Percentiles rank a stretch among this genome's conserved stretches.
Evolutionary conservation across 2,888 invertebrate species (phyloP).

Genomic region (Drosophila gaucha): DNA sequence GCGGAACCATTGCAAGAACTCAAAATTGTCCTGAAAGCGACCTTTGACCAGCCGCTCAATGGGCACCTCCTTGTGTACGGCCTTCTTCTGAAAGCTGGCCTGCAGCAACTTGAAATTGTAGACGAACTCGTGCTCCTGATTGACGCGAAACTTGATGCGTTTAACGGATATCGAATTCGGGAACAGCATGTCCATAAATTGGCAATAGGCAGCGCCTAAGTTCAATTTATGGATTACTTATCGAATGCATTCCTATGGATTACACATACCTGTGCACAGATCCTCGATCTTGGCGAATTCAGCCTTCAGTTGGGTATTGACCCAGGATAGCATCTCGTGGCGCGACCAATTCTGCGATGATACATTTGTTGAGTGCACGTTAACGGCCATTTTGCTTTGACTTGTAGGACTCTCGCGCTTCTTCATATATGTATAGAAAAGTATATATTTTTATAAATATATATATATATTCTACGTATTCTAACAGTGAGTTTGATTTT

Average conservation of each 20-base stretch:
- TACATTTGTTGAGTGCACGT: constrained; percentile 98
- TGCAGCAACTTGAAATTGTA: constrained; percentile 54
- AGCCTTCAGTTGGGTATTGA: constrained; percentile 96
- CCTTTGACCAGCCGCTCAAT: constrained; percentile 92
- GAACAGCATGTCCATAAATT: constrained; percentile 99
- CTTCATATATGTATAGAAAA: background rate
- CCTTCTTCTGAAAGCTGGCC: constrained; percentile 35
- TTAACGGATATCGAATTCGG: constrained; percentile 93
- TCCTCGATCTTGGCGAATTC: constrained; percentile 98
- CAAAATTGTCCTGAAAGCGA: constrained; percentile 99
- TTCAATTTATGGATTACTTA: no score
- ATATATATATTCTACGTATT: background rate
- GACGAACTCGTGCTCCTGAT: constrained; percentile 86
- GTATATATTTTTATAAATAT: background rate
- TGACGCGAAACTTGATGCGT: constrained; percentile 98
- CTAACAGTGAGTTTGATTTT: background rate
- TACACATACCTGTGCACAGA: constrained; percentile 90
- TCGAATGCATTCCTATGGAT: background rate
- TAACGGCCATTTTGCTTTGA: constrained; percentile 91
- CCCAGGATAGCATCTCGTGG: constrained; percentile 99
- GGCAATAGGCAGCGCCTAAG: constrained; percentile 98
- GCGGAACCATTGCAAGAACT: constrained; percentile 95
- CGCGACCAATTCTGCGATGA: constrained; percentile 98
- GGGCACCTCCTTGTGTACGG: constrained; percentile 64
- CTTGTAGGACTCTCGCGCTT: background rate